A percentile compares a stretch with the other conserved stretches of the same genome.
Conservation (phyloP, 2,888 invertebrate species). For the Nasonia oneida region DNA sequence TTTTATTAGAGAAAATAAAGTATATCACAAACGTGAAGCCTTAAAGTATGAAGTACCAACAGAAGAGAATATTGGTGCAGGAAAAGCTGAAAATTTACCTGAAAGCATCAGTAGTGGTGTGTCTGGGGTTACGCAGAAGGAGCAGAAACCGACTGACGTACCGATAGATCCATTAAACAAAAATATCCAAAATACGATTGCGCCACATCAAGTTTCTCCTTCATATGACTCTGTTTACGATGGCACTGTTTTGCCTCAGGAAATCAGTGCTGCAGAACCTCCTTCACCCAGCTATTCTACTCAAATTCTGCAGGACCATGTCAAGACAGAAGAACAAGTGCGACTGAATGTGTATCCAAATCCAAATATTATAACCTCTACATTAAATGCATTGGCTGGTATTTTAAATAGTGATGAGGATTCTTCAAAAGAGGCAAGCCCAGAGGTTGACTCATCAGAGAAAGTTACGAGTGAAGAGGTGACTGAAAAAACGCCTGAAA, state of each 20-base stretch:
- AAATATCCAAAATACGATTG: conserved; percentile 26
- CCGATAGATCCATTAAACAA: conserved; percentile 3
- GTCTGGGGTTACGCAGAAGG: neutral
- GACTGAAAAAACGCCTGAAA: conserved; percentile 46
- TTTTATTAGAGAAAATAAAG: conserved; percentile 83
- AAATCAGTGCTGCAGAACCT: conserved; percentile 37
- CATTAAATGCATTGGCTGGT: conserved; percentile 50
- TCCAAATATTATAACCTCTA: conserved; percentile 56
- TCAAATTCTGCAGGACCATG: conserved; percentile 31
- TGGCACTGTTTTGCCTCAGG: conserved; percentile 56
- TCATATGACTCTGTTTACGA: conserved; percentile 57
- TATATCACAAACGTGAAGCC: conserved; percentile 76
- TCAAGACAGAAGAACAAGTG: conserved; percentile 48
- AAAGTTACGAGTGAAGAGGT: conserved; percentile 26
- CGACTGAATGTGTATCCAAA: conserved; percentile 54
- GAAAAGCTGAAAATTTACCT: conserved; percentile 17
- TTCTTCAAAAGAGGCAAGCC: conserved; percentile 22
- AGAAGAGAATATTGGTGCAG: conserved; percentile 65
- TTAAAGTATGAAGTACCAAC: conserved; percentile 79
- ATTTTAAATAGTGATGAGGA: conserved; percentile 26
- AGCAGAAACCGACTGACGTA: conserved; percentile 1
- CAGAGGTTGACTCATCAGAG: conserved; percentile 41
- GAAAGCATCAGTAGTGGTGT: neutral
- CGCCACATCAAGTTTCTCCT: conserved; percentile 54
- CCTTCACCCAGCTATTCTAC: conserved; percentile 50